Evolutionary conservation across 2,888 invertebrate genomes (phyloP).

Genomic region (Volucella inanis): DNA sequence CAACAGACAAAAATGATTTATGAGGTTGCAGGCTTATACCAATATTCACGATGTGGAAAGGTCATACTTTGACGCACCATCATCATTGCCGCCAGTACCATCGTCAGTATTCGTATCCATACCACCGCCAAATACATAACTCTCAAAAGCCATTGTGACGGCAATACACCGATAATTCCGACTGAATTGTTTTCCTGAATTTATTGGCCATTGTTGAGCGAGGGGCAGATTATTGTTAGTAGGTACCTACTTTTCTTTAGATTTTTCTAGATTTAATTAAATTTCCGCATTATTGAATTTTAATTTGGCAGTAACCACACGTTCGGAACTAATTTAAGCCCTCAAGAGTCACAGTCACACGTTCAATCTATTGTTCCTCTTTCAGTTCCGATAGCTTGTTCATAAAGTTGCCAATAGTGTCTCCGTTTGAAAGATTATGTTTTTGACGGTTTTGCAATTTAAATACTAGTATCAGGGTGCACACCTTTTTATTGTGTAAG

Average conservation of each 20-base stretch:
- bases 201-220: conserved; percentile 56
- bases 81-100: not conserved
- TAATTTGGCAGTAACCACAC: conserved; percentile 55
- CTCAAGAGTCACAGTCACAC: conserved; percentile 19
- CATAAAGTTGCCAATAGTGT: not conserved
- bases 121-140: too few species aligned
- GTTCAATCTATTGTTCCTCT: conserved; percentile 28
- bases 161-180: conserved; percentile 50
- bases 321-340: conserved; percentile 69
- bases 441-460: conserved; percentile 22
- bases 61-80: conserved; percentile 63
- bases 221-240: conserved; percentile 44
- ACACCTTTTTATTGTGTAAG: not conserved
- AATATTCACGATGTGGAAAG: conserved; percentile 55
- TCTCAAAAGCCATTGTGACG: conserved; percentile 6
- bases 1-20: conserved; percentile 68
- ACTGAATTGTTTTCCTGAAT: conserved; percentile 62
- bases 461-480: not conserved
- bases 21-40: conserved; percentile 42
- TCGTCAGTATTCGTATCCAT: too few species aligned
- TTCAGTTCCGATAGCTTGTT: not conserved
- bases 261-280: conserved; percentile 56
- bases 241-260: too few species aligned
- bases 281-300: conserved; percentile 70
- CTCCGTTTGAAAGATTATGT: conserved; percentile 4